A percentile compares a stretch with the other conserved stretches of the same genome.
Evolutionary conservation across 2,888 invertebrate species (phyloP).

Genomic region (Hirtodrosophila confusa): DNA sequence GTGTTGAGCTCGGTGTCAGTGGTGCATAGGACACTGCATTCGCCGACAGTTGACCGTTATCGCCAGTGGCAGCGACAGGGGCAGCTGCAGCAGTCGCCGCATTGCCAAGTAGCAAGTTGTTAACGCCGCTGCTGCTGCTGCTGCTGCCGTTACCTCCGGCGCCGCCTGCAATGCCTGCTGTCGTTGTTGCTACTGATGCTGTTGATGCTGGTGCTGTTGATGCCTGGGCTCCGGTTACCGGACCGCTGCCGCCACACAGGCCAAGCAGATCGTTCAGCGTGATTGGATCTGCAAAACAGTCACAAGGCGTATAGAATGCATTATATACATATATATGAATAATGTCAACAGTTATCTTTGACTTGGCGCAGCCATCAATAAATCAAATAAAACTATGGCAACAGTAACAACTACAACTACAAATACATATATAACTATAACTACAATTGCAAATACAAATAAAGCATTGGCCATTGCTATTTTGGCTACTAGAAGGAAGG

Average conservation of each 20-base stretch:
- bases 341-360: slow-evolving; percentile 61
- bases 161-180: slow-evolving; percentile 43
- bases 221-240: slow-evolving; percentile 51
- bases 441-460: slow-evolving; percentile 50
- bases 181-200: slow-evolving; percentile 39
- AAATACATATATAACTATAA: too few relatives aligned
- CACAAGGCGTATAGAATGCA: background rate
- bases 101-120: slow-evolving; percentile 66
- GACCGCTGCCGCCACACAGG: slow-evolving; percentile 68
- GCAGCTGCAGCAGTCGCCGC: slow-evolving; percentile 64
- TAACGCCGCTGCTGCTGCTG: slow-evolving; percentile 54
- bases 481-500: slow-evolving; percentile 21
- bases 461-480: slow-evolving; percentile 23
- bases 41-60: slow-evolving; percentile 56
- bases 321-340: slow-evolving; percentile 28
- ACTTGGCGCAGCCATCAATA: slow-evolving; percentile 69
- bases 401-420: slow-evolving; percentile 33
- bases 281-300: slow-evolving; percentile 75
- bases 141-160: slow-evolving; percentile 66
- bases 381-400: slow-evolving; percentile 62
- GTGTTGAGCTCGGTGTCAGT: slow-evolving; percentile 82
- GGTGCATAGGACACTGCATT: slow-evolving; percentile 76
- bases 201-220: slow-evolving; percentile 34
- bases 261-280: slow-evolving; percentile 82
- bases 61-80: slow-evolving; percentile 58